These are phyloP conservation scores for Oreocharis arfaki DNA, from an alignment of 2,113 vertebrate genomes.

Conservation along the genomic window DNA sequence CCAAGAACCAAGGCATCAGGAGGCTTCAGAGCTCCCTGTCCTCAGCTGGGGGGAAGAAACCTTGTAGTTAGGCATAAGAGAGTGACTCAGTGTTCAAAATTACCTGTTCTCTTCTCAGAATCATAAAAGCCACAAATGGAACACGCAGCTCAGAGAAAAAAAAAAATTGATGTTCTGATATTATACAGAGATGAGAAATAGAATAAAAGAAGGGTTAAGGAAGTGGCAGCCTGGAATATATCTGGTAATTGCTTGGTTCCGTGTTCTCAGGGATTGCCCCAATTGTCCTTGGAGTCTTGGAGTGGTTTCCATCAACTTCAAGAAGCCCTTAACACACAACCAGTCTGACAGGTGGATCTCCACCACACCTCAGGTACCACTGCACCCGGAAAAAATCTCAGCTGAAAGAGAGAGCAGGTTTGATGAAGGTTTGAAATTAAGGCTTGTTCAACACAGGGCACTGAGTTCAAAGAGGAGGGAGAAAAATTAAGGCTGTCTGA, in stretches of 20 bases:
- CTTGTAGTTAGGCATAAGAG: not conserved
- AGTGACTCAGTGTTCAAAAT: not conserved
- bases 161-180: not conserved
- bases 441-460: not conserved
- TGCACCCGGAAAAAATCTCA: not conserved
- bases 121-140: not conserved
- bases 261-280: not conserved
- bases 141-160: not conserved
- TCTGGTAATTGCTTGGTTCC: not conserved
- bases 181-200: not conserved
- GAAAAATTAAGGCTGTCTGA: not conserved
- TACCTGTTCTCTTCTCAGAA: constrained; percentile 12
- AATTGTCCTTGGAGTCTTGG: not conserved
- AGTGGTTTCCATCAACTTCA: not conserved
- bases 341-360: not conserved
- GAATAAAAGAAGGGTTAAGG: not conserved
- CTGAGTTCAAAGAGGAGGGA: not conserved
- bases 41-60: not conserved
- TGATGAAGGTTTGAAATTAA: not conserved
- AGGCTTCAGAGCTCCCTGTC: constrained; percentile 1
- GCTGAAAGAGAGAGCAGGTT: not conserved
- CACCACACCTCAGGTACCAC: not conserved
- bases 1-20: not conserved
- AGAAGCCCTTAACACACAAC: not conserved
- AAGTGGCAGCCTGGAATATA: not conserved